Conservation (phyloP, 92 coral and sea anemone species). For the Porites rus region DNA sequence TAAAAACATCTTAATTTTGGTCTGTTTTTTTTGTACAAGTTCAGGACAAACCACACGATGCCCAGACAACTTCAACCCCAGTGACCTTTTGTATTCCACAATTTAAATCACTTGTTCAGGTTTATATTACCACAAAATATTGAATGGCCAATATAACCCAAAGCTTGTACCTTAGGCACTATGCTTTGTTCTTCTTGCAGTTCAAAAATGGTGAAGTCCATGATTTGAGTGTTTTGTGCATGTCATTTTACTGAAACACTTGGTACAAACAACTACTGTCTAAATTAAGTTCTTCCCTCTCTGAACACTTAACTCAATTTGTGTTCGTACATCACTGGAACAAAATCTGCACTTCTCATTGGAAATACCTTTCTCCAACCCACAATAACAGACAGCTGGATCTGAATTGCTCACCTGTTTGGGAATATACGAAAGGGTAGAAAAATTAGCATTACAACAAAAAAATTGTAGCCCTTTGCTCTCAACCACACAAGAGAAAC, state of each 20-base stretch:
- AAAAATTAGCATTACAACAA: constrained; percentile 25
- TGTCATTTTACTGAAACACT: constrained; percentile 21
- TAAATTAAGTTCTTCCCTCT: constrained; percentile 43
- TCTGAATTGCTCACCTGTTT: constrained; percentile 42
- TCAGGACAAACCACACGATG: no score
- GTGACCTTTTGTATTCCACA: no score
- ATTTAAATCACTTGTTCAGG: background rate
- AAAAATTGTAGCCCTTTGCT: constrained; percentile 47
- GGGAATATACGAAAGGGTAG: constrained; percentile 46
- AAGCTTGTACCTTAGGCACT: no score
- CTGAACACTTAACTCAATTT: constrained; percentile 46
- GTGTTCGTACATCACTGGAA: constrained; percentile 32
- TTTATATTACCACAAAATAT: constrained; percentile 16
- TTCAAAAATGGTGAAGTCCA: constrained; percentile 19
- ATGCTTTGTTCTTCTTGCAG: constrained; percentile 16
- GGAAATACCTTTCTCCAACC: constrained; percentile 33
- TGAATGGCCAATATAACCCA: constrained; percentile 4
- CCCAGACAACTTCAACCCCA: no score
- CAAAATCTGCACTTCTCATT: constrained; percentile 47
- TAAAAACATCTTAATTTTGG: constrained; percentile 4
- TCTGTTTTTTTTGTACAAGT: no score
- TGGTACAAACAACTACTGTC: constrained; percentile 16
- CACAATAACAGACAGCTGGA: constrained; percentile 52
- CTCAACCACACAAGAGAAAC: constrained; percentile 66
- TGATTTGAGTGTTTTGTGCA: constrained; percentile 19